Percentiles rank a stretch among this genome's conserved stretches.
Evolutionary conservation across 1,140 invertebrate species (phyloP).

Genomic region (Zophobas atratus): DNA sequence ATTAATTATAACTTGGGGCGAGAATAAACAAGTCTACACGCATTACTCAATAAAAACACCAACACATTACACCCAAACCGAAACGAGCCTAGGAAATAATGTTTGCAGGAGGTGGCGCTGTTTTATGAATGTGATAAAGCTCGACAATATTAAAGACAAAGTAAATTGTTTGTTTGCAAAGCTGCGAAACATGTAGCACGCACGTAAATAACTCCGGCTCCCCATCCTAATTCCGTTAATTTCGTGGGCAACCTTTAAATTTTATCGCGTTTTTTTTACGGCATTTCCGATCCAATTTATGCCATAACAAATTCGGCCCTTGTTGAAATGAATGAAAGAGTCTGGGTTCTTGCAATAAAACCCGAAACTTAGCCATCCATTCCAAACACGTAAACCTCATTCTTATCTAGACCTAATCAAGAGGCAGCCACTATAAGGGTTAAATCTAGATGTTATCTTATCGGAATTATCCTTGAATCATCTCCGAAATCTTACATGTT

Average conservation of each 20-base stretch:
- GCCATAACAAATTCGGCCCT: slow-evolving; percentile 27
- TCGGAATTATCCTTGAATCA: slow-evolving; percentile 46
- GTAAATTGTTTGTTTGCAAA: slow-evolving; percentile 40
- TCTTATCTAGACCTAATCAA: slow-evolving; percentile 47
- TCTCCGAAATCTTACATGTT: slow-evolving; percentile 45
- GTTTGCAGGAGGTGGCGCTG: slow-evolving; percentile 3
- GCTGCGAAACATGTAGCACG: background rate
- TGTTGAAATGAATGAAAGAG: slow-evolving; percentile 19
- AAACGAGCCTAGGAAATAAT: slow-evolving; percentile 19
- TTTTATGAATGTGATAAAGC: slow-evolving; percentile 39
- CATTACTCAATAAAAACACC: slow-evolving; percentile 45
- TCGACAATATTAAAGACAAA: slow-evolving; percentile 39
- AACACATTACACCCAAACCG: slow-evolving; percentile 16
- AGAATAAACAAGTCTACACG: slow-evolving; percentile 46
- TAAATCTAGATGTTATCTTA: slow-evolving; percentile 47
- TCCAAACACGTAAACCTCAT: slow-evolving; percentile 42
- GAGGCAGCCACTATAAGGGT: slow-evolving; percentile 37
- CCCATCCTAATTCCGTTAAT: slow-evolving; percentile 24
- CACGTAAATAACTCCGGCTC: slow-evolving; percentile 13
- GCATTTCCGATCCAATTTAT: slow-evolving; percentile 2
- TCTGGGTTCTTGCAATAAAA: slow-evolving; percentile 24
- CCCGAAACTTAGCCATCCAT: slow-evolving; percentile 27
- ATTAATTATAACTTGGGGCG: slow-evolving; percentile 48
- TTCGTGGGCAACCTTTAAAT: slow-evolving; percentile 30
- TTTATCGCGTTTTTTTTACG: slow-evolving; percentile 38